Conservation (phyloP, 2,113 vertebrate species). For the Centropus unirufus region DNA sequence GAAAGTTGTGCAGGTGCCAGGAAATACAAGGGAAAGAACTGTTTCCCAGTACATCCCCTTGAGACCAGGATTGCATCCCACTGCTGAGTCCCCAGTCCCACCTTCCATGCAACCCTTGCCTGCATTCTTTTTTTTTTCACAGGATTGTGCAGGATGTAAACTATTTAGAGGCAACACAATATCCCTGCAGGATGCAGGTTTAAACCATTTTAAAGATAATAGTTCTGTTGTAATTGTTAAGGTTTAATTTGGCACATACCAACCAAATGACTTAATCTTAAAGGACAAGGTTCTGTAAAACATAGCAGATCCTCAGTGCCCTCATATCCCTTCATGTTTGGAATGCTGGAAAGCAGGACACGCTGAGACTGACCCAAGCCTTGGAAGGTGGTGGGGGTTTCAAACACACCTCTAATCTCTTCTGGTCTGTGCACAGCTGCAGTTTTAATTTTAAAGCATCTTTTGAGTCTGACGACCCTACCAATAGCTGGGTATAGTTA, state of each 20-base stretch:
- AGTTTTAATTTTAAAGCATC: not conserved
- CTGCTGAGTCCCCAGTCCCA: not conserved
- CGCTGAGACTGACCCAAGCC: rapidly evolving
- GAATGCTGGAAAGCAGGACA: not conserved
- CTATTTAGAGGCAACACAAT: not conserved
- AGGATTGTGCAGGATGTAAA: rapidly evolving
- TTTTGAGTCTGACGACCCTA: not conserved
- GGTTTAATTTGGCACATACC: not conserved
- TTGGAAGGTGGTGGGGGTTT: not conserved
- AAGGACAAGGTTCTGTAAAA: not conserved
- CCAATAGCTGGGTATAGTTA: rapidly evolving
- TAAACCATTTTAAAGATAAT: not conserved
- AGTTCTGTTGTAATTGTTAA: not conserved
- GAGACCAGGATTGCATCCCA: not conserved
- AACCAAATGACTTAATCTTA: not conserved
- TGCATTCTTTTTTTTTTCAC: not conserved
- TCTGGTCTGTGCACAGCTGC: not conserved
- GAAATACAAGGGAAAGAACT: not conserved
- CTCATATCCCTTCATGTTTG: rapidly evolving
- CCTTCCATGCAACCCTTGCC: not conserved
- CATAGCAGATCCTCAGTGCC: rapidly evolving
- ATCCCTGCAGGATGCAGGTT: not conserved
- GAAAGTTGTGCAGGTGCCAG: not conserved
- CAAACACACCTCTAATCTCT: not conserved
- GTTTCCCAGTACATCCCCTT: not conserved